Conservation (phyloP, 2,797 vertebrate genomes). For the Catamblyrhynchus diadema region DNA sequence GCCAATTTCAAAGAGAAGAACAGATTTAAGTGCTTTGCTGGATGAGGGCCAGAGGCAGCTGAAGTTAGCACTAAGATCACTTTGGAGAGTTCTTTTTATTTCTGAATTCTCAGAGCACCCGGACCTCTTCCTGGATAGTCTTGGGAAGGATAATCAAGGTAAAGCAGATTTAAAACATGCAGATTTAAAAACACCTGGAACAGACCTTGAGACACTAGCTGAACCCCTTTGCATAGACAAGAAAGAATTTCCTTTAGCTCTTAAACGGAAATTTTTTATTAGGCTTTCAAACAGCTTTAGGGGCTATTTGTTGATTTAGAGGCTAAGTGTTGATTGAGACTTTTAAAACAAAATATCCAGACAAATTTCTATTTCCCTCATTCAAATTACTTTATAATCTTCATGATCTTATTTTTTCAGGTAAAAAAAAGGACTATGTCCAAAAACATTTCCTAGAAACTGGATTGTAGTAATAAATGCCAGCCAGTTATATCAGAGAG, state of each 20-base stretch:
- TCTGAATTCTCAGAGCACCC: constrained; percentile 11
- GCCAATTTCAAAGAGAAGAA: constrained; percentile 18
- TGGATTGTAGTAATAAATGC: not conserved
- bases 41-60: constrained; percentile 4
- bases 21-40: constrained; percentile 42
- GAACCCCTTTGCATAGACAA: not conserved
- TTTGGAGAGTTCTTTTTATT: not conserved
- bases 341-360: not conserved
- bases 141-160: not conserved
- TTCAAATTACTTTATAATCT: not conserved
- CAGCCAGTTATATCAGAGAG: not conserved
- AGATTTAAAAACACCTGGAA: not conserved
- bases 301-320: not conserved
- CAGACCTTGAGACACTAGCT: not conserved
- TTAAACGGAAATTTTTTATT: not conserved
- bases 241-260: not conserved
- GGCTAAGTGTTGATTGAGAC: not conserved
- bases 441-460: constrained; percentile 1
- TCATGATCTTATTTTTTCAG: not conserved
- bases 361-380: not conserved
- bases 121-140: not conserved
- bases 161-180: not conserved
- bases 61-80: not conserved
- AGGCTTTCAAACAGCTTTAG: not conserved
- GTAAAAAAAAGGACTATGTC: not conserved